A percentile compares a stretch with the other conserved stretches of the same genome.
phyloP scores from a whole-genome alignment of 1,140 invertebrate genomes.

The Drosophila nikananu region DNA sequence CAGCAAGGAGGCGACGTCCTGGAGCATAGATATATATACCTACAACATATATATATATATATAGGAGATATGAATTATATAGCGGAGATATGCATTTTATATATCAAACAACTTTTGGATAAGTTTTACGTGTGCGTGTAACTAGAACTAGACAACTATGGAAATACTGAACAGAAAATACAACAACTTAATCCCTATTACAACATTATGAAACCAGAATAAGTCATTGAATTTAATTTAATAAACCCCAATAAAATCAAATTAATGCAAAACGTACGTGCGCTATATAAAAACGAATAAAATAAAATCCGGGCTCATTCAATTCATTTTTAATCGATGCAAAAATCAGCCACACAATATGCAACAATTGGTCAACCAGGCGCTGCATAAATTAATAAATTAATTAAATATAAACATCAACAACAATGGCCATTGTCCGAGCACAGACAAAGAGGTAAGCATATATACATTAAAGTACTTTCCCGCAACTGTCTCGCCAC shows the following conservation, averaged over 20 bases:
- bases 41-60: conserved; percentile 31
- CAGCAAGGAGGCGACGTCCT: conserved; percentile 7
- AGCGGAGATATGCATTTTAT: conserved; percentile 71
- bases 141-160: conserved; percentile 32
- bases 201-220: conserved; percentile 17
- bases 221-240: conserved; percentile 7
- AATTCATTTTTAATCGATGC: conserved; percentile 23
- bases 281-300: conserved; percentile 33
- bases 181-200: conserved; percentile 8
- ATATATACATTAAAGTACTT: conserved; percentile 5
- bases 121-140: conserved; percentile 75
- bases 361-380: conserved; percentile 22
- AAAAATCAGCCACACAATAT: conserved; percentile 27
- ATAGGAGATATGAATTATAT: conserved; percentile 36
- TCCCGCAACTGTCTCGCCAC: background rate
- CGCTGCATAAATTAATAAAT: conserved; percentile 34
- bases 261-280: conserved; percentile 64
- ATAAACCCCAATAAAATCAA: conserved; percentile 22
- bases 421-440: conserved; percentile 16
- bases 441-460: conserved; percentile 28
- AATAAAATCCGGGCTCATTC: conserved; percentile 9
- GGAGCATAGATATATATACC: conserved; percentile 24
- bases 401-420: conserved; percentile 42
- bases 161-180: conserved; percentile 19
- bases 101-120: conserved; percentile 75